Conservation (phyloP, 2,888 invertebrate genomes). For the Caenorhabditis japonica region DNA sequence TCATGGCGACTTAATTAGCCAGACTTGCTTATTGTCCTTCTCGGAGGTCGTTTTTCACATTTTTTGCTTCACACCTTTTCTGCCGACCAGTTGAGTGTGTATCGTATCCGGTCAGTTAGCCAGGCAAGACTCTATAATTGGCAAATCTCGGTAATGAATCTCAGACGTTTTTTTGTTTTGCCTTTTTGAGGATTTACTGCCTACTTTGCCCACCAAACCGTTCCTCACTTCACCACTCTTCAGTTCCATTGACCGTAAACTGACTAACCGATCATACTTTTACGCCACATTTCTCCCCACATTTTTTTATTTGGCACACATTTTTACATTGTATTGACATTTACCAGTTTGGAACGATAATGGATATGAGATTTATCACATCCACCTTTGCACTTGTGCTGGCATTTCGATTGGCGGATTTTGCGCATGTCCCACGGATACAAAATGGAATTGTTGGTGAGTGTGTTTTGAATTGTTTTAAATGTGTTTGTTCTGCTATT, state of each 20-base stretch:
- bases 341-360: no score
- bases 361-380: no score
- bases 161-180: conserved; percentile 7
- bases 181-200: background rate
- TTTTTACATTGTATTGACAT: background rate
- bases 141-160: conserved; percentile 10
- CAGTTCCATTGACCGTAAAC: conserved; percentile 18
- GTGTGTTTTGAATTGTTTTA: conserved; percentile 3
- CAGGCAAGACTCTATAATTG: background rate
- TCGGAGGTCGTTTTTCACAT: conserved; percentile 27
- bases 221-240: background rate
- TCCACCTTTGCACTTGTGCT: no score
- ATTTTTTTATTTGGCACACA: background rate
- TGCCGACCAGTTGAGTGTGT: background rate
- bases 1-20: no score
- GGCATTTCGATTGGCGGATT: background rate
- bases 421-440: conserved; percentile 28
- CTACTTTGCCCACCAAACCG: no score
- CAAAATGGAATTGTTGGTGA: conserved; percentile 48
- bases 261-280: conserved; percentile 4
- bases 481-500: no score
- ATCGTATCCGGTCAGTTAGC: conserved; percentile 21
- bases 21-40: conserved; percentile 20
- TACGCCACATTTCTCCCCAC: background rate
- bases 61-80: no score